phyloP scores from a whole-genome alignment of 2,888 invertebrate genomes.

The Conops quadrifasciatus region DNA sequence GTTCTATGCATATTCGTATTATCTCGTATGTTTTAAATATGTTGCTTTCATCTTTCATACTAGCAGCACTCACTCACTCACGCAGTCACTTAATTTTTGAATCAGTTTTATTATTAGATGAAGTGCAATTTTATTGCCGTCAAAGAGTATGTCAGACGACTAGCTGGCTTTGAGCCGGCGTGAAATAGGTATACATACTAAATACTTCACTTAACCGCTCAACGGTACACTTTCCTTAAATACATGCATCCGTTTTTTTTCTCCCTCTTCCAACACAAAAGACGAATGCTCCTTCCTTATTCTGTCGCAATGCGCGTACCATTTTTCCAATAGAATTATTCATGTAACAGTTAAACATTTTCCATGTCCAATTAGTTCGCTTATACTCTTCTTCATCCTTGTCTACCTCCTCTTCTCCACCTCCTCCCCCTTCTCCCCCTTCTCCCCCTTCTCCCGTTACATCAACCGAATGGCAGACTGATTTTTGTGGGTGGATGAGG shows the following conservation, averaged over 20 bases:
- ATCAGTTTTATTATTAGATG: slow-evolving; percentile 6
- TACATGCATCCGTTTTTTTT: slow-evolving; percentile 14
- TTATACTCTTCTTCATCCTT: not conserved
- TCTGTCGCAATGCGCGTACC: slow-evolving; percentile 39
- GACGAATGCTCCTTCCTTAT: not conserved
- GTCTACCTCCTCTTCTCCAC: not conserved
- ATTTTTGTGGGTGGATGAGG: not conserved
- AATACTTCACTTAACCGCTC: not conserved
- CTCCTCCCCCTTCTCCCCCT: not conserved
- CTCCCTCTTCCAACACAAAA: not conserved
- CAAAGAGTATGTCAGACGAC: slow-evolving; percentile 12
- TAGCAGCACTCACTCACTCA: no score
- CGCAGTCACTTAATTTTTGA: no score
- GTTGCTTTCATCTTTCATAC: no score
- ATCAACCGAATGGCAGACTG: not conserved
- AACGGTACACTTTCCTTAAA: slow-evolving; percentile 19
- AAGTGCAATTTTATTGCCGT: slow-evolving; percentile 28
- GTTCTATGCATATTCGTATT: no score
- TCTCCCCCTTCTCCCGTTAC: not conserved
- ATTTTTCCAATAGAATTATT: slow-evolving; percentile 43
- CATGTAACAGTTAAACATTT: slow-evolving; percentile 42
- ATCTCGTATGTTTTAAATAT: no score
- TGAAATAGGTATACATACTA: slow-evolving; percentile 5
- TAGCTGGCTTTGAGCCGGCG: slow-evolving; percentile 11
- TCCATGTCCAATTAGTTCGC: slow-evolving; percentile 17